Evolutionary conservation across 2,797 vertebrate species (phyloP), one percentile per base, ranked within the genome.

Genomic region (Erpetoichthys calabaricus): DNA sequence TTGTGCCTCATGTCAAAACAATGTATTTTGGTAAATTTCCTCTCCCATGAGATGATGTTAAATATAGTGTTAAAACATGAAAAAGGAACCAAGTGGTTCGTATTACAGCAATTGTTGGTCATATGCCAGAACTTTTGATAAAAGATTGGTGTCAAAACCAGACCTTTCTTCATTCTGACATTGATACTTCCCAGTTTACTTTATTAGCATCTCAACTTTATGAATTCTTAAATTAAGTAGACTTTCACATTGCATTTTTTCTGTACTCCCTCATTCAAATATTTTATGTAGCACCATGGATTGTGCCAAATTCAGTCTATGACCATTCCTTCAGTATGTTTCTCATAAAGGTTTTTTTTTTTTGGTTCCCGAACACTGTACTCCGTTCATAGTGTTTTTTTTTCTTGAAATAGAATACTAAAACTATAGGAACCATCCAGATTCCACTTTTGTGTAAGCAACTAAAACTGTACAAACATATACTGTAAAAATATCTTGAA

Each of bases 1-100:
- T 71, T 78, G 73, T 71, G 74, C 70, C 66, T 80, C 69, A 68
- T 65, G 65, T 78, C 69, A 76, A 69, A 80, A 77, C 78, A 84
- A 77, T 76, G 71, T 63, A 45, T 73, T 78, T 76, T 70, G 75
- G 73, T 80, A 74, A 78, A 79, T 81, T 82, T 69, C 70, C 62
- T 53, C 53, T 82, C 81, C 70, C 77, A 69, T 25, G 75, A 77
- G 82, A 73, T 68, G 59, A 72, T 79, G 81, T 79, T 81, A 80
- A 83, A 73, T 60, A 67, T 73, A 73, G 75, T 81, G 73, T 69
- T 64, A 82, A 77, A 74, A 71, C 1, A 25, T 25, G 25, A 25
- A 25, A 70, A 7, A 50, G 53, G 56, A 57, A 52, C 74, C 64
- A 73, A 77, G 68, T 78, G 73, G 74, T 83, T 78, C 71, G 77